These are phyloP conservation scores for Parasteatoda lunata DNA, from an alignment of 2,888 invertebrate species.

Conservation along the genomic window DNA sequence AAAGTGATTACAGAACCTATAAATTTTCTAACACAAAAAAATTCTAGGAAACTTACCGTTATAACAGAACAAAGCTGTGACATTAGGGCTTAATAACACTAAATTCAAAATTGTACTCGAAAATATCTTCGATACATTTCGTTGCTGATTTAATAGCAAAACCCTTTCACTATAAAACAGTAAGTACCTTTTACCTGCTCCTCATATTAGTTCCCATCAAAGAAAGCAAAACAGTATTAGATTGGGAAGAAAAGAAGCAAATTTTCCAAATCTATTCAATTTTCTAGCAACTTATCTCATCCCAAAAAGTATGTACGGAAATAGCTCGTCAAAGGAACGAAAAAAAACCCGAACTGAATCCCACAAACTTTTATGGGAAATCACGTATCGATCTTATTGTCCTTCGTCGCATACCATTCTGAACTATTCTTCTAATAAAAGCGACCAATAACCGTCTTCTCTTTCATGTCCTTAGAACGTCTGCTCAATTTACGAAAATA, in stretches of 20 bases:
- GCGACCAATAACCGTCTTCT: constrained; percentile 27
- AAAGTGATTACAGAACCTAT: too few species aligned
- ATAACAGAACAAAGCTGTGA: too few species aligned
- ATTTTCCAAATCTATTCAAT: background rate
- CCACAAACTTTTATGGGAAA: constrained; percentile 14
- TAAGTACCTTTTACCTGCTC: background rate
- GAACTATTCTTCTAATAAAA: constrained; percentile 52
- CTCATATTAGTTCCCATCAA: background rate
- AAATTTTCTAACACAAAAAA: too few species aligned
- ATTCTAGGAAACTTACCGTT: too few species aligned
- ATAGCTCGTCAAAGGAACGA: background rate
- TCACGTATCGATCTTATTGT: constrained; percentile 52
- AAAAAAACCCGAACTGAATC: background rate
- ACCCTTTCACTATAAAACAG: too few species aligned
- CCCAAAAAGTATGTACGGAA: background rate
- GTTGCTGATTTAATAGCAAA: too few species aligned
- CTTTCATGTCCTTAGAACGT: constrained; percentile 16
- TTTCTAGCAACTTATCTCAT: background rate
- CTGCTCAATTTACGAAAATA: constrained; percentile 30
- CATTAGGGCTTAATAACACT: too few species aligned
- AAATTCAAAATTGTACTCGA: too few species aligned
- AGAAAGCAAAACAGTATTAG: background rate
- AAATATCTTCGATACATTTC: too few species aligned
- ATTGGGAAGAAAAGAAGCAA: background rate
- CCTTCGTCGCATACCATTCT: constrained; percentile 19